Conservation (phyloP, 2,113 vertebrate species). For the Corvus cornix region DNA sequence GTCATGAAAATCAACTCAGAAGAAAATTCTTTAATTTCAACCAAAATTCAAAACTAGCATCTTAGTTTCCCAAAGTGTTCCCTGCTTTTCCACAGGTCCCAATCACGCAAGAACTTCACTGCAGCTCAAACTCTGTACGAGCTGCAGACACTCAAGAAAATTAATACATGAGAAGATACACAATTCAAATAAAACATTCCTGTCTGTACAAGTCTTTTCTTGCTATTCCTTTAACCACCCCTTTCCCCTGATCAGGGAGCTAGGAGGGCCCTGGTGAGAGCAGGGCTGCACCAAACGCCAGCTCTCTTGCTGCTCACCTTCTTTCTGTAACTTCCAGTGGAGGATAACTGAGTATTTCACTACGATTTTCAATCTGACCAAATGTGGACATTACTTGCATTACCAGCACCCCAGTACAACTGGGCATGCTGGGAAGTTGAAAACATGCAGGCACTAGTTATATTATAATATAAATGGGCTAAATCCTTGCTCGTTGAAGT, state of each 20-base stretch:
- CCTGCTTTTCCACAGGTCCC: background rate
- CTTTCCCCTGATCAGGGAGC: background rate
- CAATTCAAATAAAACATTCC: conserved; percentile 21
- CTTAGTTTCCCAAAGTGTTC: background rate
- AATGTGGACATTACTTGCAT: background rate
- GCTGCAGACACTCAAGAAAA: background rate
- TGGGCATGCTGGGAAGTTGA: background rate
- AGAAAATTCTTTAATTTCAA: background rate
- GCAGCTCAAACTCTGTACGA: background rate
- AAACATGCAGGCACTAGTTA: conserved; percentile 8
- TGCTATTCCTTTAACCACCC: background rate
- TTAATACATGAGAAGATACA: background rate
- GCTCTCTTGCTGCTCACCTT: background rate
- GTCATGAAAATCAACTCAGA: background rate
- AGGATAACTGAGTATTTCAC: background rate
- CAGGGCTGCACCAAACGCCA: background rate
- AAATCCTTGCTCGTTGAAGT: background rate
- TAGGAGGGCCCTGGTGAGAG: background rate
- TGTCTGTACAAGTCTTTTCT: conserved; percentile 12
- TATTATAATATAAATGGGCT: conserved; percentile 30
- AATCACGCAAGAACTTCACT: background rate
- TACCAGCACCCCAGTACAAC: background rate
- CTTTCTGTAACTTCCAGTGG: background rate
- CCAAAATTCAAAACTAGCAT: background rate
- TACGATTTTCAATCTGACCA: background rate